A percentile compares a stretch with the other conserved stretches of the same genome.
phyloP scores from a whole-genome alignment of 2,113 vertebrate species.

The Cercocebus atys region DNA sequence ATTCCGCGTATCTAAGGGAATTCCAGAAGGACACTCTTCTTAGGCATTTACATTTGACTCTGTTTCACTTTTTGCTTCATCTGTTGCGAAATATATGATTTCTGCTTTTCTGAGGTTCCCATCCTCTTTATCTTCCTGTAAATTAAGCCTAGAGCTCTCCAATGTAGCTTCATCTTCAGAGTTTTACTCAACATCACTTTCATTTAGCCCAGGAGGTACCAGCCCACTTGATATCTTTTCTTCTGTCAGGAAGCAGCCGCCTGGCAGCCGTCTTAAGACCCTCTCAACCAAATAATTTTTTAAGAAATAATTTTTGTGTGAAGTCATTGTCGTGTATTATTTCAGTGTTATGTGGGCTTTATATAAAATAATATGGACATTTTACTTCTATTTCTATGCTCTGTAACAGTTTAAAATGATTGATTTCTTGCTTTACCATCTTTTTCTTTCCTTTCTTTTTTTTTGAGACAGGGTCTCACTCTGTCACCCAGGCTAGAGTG shows the following conservation, averaged over 20 bases:
- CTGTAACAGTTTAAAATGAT: too few relatives aligned
- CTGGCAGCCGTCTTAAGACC: too few relatives aligned
- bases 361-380: too few relatives aligned
- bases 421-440: too few relatives aligned
- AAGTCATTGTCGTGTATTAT: too few relatives aligned
- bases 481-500: neutral
- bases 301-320: too few relatives aligned
- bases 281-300: too few relatives aligned
- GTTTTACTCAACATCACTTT: slow-evolving; percentile 88
- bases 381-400: too few relatives aligned
- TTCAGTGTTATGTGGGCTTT: too few relatives aligned
- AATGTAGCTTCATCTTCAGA: slow-evolving; percentile 80
- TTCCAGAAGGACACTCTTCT: slow-evolving; percentile 85
- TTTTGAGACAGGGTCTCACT: neutral
- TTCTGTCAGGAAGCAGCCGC: neutral
- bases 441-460: too few relatives aligned
- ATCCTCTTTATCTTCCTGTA: slow-evolving; percentile 44
- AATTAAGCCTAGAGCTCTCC: neutral
- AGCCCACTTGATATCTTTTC: slow-evolving; percentile 92
- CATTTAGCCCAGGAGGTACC: slow-evolving; percentile 88
- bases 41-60: slow-evolving; percentile 33
- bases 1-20: slow-evolving; percentile 88
- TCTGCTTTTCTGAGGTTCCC: neutral
- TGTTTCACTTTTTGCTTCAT: neutral
- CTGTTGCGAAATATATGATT: neutral